These are phyloP conservation scores for Cryptophagus acutangulus DNA, from an alignment of 2,888 invertebrate genomes.

Conservation along the genomic window DNA sequence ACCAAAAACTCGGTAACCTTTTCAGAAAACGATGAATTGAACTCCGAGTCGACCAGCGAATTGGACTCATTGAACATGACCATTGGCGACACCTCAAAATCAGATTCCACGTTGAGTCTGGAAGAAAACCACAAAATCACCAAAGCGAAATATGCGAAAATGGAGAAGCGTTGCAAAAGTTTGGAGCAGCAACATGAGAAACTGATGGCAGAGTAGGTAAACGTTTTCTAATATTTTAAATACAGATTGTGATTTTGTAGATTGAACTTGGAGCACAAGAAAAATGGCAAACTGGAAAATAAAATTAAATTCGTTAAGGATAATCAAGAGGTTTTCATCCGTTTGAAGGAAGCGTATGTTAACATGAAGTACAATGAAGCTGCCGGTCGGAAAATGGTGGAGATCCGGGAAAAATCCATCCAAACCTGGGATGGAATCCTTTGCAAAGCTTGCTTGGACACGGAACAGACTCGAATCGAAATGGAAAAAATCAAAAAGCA, in stretches of 20 bases:
- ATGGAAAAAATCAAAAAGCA: constrained; percentile 24
- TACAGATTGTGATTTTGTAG: too few relatives aligned
- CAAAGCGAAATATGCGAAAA: constrained; percentile 14
- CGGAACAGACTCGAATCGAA: constrained; percentile 31
- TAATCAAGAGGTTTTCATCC: constrained; percentile 39
- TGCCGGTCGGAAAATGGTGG: constrained; percentile 33
- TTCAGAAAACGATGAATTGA: neutral
- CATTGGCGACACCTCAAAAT: neutral
- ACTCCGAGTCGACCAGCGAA: too few relatives aligned
- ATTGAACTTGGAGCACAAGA: constrained; percentile 31
- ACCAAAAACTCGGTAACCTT: neutral
- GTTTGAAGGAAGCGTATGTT: constrained; percentile 39
- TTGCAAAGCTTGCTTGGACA: constrained; percentile 33
- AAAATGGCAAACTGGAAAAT: constrained; percentile 33
- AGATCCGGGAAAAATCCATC: constrained; percentile 35
- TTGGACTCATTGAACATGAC: too few relatives aligned
- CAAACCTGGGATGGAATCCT: constrained; percentile 39
- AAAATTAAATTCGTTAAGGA: constrained; percentile 41
- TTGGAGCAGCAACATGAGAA: constrained; percentile 32
- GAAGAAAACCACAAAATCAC: neutral
- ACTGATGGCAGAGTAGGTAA: neutral
- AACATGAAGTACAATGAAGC: constrained; percentile 40
- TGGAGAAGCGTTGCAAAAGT: constrained; percentile 27
- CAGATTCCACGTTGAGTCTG: neutral
- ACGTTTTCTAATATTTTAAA: too few relatives aligned